phyloP scores from a whole-genome alignment of 2,797 vertebrate species.

The Acridotheres tristis region DNA sequence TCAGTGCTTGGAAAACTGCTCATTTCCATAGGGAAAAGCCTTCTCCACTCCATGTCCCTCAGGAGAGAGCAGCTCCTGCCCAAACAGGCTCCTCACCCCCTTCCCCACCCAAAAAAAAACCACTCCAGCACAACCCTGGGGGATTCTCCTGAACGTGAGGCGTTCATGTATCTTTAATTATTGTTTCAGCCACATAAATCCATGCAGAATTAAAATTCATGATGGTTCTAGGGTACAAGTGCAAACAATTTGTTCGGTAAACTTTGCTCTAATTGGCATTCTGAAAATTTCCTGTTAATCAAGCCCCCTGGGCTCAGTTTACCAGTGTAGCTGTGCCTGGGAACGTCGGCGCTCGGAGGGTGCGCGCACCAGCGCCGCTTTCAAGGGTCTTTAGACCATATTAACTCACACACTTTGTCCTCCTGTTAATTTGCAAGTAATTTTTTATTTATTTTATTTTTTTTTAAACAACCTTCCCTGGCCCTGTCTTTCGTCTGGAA shows the following conservation, averaged over 20 bases:
- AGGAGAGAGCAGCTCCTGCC: background rate
- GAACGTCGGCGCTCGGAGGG: conserved; percentile 45
- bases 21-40: background rate
- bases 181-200: conserved; percentile 76
- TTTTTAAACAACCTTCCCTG: conserved; percentile 41
- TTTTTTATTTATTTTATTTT: background rate
- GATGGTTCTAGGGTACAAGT: conserved; percentile 82
- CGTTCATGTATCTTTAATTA: conserved; percentile 75
- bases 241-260: conserved; percentile 83
- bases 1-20: background rate
- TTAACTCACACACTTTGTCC: conserved; percentile 64
- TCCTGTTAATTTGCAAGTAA: conserved; percentile 57
- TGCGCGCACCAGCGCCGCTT: background rate
- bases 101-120: background rate
- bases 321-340: conserved; percentile 66
- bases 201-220: conserved; percentile 84
- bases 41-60: background rate
- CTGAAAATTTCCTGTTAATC: conserved; percentile 80
- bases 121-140: background rate
- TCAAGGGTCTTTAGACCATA: conserved; percentile 61
- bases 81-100: background rate
- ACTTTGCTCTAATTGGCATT: conserved; percentile 83
- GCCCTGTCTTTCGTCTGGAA: conserved; percentile 42
- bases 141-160: conserved; percentile 12
- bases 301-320: conserved; percentile 74